Percentiles rank a stretch among this genome's conserved stretches.
phyloP scores from a whole-genome alignment of 2,888 invertebrate species.

The Caenorhabditis sp. region DNA sequence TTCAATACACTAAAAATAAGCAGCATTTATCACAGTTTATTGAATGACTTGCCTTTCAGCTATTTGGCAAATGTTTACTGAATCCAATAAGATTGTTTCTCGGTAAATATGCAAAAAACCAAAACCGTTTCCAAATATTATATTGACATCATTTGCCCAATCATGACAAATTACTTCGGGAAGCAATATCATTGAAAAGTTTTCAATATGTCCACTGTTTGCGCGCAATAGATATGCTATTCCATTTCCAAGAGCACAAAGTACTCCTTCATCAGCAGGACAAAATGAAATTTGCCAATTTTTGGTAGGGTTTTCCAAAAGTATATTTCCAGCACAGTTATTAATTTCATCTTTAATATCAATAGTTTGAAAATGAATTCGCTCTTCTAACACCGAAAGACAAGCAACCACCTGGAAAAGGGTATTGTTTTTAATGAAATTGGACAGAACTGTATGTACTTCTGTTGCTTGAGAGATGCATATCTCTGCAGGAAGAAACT shows the following conservation, averaged over 20 bases:
- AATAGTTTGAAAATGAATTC: conserved; percentile 58
- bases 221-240: conserved; percentile 70
- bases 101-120: conserved; percentile 75
- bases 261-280: conserved; percentile 78
- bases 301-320: conserved; percentile 35
- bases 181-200: conserved; percentile 75
- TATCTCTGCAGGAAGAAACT: conserved; percentile 41
- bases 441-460: conserved; percentile 30
- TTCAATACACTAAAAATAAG: conserved; percentile 33
- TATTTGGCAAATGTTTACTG: conserved; percentile 69
- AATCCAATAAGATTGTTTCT: conserved; percentile 76
- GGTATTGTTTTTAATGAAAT: neutral
- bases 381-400: conserved; percentile 61
- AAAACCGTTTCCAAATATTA: conserved; percentile 74
- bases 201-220: conserved; percentile 68
- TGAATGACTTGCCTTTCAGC: conserved; percentile 60
- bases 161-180: conserved; percentile 73
- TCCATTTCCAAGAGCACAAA: conserved; percentile 71
- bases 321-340: conserved; percentile 56
- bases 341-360: conserved; percentile 58
- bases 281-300: conserved; percentile 76
- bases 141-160: conserved; percentile 79
- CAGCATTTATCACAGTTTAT: neutral
- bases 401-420: conserved; percentile 57
- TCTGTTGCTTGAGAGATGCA: conserved; percentile 65